Conservation (phyloP, 2,113 vertebrate species). For the Ardeotis arabs region DNA sequence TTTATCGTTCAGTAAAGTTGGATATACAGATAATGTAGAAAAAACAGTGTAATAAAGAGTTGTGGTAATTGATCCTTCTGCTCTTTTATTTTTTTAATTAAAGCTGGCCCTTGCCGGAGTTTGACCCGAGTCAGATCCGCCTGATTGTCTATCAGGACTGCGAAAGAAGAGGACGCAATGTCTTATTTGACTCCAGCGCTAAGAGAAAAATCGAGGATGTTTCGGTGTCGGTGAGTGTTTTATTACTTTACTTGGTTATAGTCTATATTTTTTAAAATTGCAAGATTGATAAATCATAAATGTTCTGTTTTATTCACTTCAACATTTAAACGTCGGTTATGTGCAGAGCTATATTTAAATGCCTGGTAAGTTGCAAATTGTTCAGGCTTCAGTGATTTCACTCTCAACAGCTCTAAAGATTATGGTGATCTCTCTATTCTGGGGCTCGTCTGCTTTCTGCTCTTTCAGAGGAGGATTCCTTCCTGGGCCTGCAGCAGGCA, state of each 20-base stretch:
- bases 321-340: background rate
- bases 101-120: slow-evolving; percentile 94
- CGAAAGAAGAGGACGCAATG: slow-evolving; percentile 93
- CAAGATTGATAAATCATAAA: background rate
- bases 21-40: background rate
- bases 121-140: slow-evolving; percentile 95
- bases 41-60: background rate
- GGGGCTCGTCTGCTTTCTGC: background rate
- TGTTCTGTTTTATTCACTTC: background rate
- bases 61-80: slow-evolving; percentile 32
- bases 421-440: background rate
- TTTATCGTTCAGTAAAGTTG: background rate
- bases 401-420: background rate
- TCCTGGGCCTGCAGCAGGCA: background rate
- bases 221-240: slow-evolving; percentile 86
- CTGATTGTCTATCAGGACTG: slow-evolving; percentile 98
- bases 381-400: slow-evolving; percentile 3
- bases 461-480: background rate
- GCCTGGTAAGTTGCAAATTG: background rate
- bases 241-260: background rate
- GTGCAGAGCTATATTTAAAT: slow-evolving; percentile 18
- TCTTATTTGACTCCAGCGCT: slow-evolving; percentile 94
- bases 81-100: slow-evolving; percentile 53
- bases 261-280: background rate
- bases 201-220: slow-evolving; percentile 91